These are phyloP conservation scores for Lasiommata megera DNA, from an alignment of 2,888 invertebrate species.

Conservation along the genomic window DNA sequence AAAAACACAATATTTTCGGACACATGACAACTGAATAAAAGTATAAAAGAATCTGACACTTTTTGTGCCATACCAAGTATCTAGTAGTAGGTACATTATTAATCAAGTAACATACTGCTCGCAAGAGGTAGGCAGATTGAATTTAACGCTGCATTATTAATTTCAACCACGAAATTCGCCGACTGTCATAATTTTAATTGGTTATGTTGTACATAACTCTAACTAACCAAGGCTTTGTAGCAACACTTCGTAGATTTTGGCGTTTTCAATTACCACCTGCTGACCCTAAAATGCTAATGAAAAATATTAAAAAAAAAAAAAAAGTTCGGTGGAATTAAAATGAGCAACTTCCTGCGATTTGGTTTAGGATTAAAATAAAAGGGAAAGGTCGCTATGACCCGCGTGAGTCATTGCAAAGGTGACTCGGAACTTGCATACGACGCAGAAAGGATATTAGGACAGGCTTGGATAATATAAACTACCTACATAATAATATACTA, in stretches of 20 bases:
- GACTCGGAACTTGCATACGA: slow-evolving; percentile 40
- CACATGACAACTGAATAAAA: too few relatives aligned
- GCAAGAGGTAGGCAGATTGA: background rate
- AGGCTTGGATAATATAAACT: slow-evolving; percentile 6
- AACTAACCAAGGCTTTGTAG: background rate
- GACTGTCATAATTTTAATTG: slow-evolving; percentile 4
- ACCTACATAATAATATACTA: background rate
- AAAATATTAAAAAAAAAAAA: slow-evolving; percentile 42
- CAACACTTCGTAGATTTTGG: background rate
- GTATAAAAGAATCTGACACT: too few relatives aligned
- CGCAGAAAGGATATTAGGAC: slow-evolving; percentile 18
- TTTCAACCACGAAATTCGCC: background rate
- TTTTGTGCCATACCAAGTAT: too few relatives aligned
- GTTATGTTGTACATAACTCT: background rate
- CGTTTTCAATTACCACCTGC: slow-evolving; percentile 10
- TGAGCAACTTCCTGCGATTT: slow-evolving; percentile 72
- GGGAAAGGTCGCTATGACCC: slow-evolving; percentile 61
- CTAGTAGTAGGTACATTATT: too few relatives aligned
- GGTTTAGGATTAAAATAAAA: slow-evolving; percentile 57
- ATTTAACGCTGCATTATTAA: background rate
- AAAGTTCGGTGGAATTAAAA: slow-evolving; percentile 63
- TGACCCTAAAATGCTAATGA: slow-evolving; percentile 21
- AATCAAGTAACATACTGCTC: too few relatives aligned
- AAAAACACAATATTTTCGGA: too few relatives aligned
- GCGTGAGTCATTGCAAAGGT: slow-evolving; percentile 60